Base-by-base conservation (phyloP, 2,888 invertebrate species). In the Nudaria mundana region DNA sequence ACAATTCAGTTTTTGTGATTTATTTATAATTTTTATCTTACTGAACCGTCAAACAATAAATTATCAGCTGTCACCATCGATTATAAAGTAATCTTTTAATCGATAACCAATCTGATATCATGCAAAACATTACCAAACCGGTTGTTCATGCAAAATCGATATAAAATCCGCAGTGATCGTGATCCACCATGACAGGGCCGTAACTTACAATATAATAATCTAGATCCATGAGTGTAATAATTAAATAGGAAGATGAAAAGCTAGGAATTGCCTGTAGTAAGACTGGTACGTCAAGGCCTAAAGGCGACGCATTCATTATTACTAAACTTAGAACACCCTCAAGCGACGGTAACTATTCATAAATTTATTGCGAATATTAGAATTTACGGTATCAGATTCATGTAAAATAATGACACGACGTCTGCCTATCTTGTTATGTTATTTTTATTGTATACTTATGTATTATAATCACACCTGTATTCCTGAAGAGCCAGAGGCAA, bases 181-280 rank as follows among this genome's bases (percentile, higher is more conserved):
- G 40, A 40, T 30, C 11, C 16, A 4, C 44, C 6, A 16, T 30
- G 50, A 53, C 54, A 53, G 44, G 32, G n/a, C 44, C 23, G 43
- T 61, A 57, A 61, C 47, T 61, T 57, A 57, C 40, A 31, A 53
- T 49, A 57, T 57, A 61, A 61, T 57, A 61, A 61, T 62, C 52
- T 48, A 48, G 59, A 58, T 52, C 39, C 50, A 57, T 54, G 43
- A 43, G 41, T 39, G 45, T 45, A 48, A 45, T 58, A 58, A 58
- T 58, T 58, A 62, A 58, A 58, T 58, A 58, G 56, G 37, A 59
- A 37, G 34, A 54, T 58, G 62, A 62, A 50, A 42, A 51, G 45
- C 30, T 24, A 18, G 20, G 22, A 6, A 37, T 11, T 4, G 28
- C 28, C 28, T 4, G 14, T 26, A 13, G 23, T 4, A 20, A 20